Conservation (phyloP, 2,888 invertebrate genomes). For the Leptopilina syphax region DNA sequence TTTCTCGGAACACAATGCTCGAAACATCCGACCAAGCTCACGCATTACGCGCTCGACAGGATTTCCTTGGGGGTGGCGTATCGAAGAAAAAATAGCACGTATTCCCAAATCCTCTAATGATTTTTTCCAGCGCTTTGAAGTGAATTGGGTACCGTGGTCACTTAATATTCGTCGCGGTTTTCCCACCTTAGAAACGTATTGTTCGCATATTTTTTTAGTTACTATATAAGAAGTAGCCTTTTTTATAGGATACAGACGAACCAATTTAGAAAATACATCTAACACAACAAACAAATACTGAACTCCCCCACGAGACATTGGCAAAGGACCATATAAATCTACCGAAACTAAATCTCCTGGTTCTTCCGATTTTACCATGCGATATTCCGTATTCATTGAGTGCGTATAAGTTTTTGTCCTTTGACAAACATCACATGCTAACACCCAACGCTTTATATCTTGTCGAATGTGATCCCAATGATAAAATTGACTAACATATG, state of each 20-base stretch:
- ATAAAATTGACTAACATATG: not conserved
- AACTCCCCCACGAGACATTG: not conserved
- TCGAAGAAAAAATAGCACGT: no score
- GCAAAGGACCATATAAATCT: not conserved
- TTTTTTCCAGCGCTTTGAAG: no score
- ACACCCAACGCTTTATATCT: not conserved
- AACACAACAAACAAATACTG: not conserved
- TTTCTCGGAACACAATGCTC: no score
- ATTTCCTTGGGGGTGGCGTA: no score
- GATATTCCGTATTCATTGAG: not conserved
- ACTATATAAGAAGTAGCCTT: not conserved
- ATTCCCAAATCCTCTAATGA: no score
- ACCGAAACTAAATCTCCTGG: not conserved
- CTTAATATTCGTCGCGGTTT: not conserved
- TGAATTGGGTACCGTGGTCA: no score
- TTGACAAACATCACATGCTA: not conserved
- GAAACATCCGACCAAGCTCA: no score
- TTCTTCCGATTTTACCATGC: not conserved
- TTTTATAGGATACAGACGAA: not conserved
- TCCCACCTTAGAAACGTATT: not conserved
- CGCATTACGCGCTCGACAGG: no score
- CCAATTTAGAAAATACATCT: no score
- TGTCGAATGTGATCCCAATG: not conserved
- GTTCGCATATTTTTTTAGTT: not conserved
- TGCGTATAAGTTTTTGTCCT: not conserved